phyloP scores from a whole-genome alignment of 2,888 invertebrate species.

The Ectropis crepuscularia region DNA sequence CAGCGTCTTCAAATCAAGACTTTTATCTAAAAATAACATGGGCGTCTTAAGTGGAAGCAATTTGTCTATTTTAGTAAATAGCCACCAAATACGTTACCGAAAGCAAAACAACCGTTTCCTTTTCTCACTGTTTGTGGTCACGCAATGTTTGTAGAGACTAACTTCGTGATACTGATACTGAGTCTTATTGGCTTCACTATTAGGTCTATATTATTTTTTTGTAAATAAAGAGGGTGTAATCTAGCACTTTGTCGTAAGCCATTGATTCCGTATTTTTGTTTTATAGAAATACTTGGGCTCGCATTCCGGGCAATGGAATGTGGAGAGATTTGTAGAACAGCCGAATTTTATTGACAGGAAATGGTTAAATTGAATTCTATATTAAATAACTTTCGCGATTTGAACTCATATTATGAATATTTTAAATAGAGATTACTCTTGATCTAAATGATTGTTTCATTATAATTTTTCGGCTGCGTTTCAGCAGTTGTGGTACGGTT shows the following conservation, averaged over 20 bases:
- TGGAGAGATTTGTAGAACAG: constrained; percentile 39
- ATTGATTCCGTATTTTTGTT: constrained; percentile 43
- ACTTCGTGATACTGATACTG: constrained; percentile 1
- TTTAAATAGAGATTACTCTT: too few species aligned
- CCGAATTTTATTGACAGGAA: constrained; percentile 27
- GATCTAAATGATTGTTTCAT: too few species aligned
- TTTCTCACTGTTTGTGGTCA: constrained; percentile 37
- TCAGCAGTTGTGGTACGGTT: too few species aligned
- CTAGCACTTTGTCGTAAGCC: constrained; percentile 33
- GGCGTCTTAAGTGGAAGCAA: constrained; percentile 6
- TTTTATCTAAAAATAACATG: constrained; percentile 1
- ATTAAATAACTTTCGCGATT: too few species aligned
- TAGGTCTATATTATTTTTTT: constrained; percentile 14
- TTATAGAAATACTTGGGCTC: constrained; percentile 33
- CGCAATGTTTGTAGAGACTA: constrained; percentile 36
- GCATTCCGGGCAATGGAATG: constrained; percentile 42
- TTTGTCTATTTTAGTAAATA: constrained; percentile 28
- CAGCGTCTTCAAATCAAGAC: not conserved
- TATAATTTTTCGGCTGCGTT: too few species aligned
- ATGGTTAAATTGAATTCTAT: not conserved
- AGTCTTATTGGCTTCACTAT: not conserved
- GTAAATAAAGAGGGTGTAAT: constrained; percentile 12
- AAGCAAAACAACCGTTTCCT: constrained; percentile 38
- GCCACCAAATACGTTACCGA: constrained; percentile 26
- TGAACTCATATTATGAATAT: too few species aligned